Percentiles rank a stretch among this genome's conserved stretches.
phyloP scores from a whole-genome alignment of 2,113 vertebrate species.

The Sturnira hondurensis region DNA sequence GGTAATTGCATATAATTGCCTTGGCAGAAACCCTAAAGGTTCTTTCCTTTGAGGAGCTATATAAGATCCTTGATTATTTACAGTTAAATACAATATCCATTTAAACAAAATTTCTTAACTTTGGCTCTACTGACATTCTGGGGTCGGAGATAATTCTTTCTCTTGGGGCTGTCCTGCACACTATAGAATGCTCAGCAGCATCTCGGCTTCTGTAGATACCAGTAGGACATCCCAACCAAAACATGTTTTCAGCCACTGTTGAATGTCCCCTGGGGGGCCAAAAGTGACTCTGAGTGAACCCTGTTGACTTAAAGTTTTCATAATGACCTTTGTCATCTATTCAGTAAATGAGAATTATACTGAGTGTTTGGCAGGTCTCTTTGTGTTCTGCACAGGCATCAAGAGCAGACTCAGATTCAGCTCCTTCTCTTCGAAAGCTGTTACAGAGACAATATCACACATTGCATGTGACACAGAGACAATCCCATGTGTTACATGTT shows the following conservation, averaged over 20 bases:
- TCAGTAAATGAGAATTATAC: background rate
- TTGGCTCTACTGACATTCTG: background rate
- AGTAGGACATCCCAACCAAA: background rate
- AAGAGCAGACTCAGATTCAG: background rate
- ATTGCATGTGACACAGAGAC: background rate
- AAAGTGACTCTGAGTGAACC: background rate
- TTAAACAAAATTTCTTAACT: background rate
- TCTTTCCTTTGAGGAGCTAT: background rate
- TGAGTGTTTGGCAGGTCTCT: background rate
- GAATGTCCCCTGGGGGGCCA: background rate
- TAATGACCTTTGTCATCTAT: background rate
- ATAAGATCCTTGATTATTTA: background rate
- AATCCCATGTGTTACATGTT: background rate
- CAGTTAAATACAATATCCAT: background rate
- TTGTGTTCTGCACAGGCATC: background rate
- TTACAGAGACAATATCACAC: background rate
- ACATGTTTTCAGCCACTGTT: background rate
- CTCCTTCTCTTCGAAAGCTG: background rate
- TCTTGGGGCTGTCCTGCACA: background rate
- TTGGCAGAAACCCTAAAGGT: background rate
- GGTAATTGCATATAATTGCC: background rate
- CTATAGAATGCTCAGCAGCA: background rate
- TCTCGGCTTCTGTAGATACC: background rate
- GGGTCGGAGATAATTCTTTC: background rate
- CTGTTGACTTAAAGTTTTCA: background rate